Evolutionary conservation across 2,113 vertebrate genomes (phyloP), one percentile per base, ranked within the genome.

Genomic region (Prochilodus magdalenae): DNA sequence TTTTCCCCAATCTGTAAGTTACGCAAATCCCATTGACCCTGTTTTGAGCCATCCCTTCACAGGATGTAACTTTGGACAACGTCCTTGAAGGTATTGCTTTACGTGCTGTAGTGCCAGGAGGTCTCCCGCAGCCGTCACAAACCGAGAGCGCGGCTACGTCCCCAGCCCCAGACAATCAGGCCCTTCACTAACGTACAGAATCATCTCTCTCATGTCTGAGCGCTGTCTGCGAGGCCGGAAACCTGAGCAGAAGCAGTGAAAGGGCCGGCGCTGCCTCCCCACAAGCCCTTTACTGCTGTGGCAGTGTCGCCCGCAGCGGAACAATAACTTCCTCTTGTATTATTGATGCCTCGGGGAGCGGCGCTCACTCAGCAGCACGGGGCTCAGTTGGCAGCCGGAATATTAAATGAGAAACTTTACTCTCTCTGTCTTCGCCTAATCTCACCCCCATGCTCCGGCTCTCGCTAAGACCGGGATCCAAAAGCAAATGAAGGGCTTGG

Each of bases 311-410:
- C 84, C 87, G 88, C 88, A 85, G 86, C 73, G 83, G 89, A 92
- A 95, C 93, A 95, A 95, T 94, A 94, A 94, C 92, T 90, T 94
- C 91, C 93, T 94, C 92, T 91, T 95, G 88, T 94, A 95, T 95
- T 94, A 95, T 95, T 94, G 91, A 95, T 94, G 91, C 87, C 30
- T 26, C 62, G 29, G 90, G 91, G 91, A 94, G 92, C 91, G 90
- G 91, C 89, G 65, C 92, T 94, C 94, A 91, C 89, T 94, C 92
- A 91, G 89, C 90, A 79, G 82, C 65, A 67, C 75, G 67, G 88
- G 86, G 92, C 89, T 94, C 92, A 40, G 90, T 91, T 94, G 89
- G 90, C 93, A 85, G 87, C 71, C 87, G 91, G 93, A 93, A 94
- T 94, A 93, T 91, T 92, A 89, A 94, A 94, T 94, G 92, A 90